Percentiles rank a stretch among this genome's conserved stretches.
Conservation (phyloP, 2,113 vertebrate genomes). For the Haliaeetus leucogaster region DNA sequence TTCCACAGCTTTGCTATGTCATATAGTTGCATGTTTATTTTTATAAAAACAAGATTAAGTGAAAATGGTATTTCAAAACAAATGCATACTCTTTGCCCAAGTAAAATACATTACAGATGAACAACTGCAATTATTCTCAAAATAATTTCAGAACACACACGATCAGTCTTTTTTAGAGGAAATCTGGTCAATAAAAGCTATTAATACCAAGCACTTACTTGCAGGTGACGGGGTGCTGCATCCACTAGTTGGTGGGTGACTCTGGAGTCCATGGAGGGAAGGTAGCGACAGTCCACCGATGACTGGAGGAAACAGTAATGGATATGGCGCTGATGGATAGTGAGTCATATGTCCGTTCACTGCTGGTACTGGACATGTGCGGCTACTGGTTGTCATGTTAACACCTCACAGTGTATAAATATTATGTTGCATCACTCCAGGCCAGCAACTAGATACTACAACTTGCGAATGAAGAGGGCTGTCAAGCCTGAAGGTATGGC, state of each 20-base stretch:
- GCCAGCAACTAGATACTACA: background rate
- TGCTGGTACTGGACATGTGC: slow-evolving; percentile 79
- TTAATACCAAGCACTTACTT: slow-evolving; percentile 78
- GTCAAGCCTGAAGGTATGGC: background rate
- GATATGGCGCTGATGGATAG: slow-evolving; percentile 85
- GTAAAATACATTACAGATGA: background rate
- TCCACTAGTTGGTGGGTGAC: slow-evolving; percentile 81
- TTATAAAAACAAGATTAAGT: background rate
- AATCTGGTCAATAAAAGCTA: background rate
- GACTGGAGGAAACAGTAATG: slow-evolving; percentile 89
- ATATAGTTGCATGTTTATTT: background rate
- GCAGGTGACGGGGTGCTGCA: slow-evolving; percentile 88
- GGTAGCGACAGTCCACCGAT: slow-evolving; percentile 87
- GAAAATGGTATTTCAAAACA: background rate
- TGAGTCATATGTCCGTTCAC: slow-evolving; percentile 90
- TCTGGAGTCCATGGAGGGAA: slow-evolving; percentile 80
- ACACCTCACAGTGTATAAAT: slow-evolving; percentile 58
- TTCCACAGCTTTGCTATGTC: background rate
- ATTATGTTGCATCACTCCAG: slow-evolving; percentile 54
- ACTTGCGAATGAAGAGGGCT: background rate
- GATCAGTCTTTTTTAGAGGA: background rate
- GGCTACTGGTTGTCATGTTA: slow-evolving; percentile 87
- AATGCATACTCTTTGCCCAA: background rate
- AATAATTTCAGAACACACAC: background rate
- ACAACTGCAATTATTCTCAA: background rate